These are phyloP conservation scores for Dynastes tityus DNA, from an alignment of 2,888 invertebrate species.

Conservation along the genomic window DNA sequence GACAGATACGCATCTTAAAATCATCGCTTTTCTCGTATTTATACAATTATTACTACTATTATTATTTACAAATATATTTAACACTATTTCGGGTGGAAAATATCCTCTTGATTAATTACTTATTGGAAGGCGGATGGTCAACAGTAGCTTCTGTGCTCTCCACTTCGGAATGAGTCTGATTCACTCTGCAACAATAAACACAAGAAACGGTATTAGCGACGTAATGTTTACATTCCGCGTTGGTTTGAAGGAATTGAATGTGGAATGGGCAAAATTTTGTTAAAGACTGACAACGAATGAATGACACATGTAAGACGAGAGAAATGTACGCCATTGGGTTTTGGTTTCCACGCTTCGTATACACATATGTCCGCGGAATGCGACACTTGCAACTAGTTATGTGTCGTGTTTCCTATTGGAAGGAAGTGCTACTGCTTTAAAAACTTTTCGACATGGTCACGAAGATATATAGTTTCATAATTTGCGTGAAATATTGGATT, in stretches of 20 bases:
- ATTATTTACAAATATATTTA: constrained; percentile 49
- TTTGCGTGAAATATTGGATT: constrained; percentile 44
- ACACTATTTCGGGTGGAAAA: constrained; percentile 47
- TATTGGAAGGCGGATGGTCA: constrained; percentile 49
- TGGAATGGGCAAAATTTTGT: constrained; percentile 50
- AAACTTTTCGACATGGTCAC: constrained; percentile 17
- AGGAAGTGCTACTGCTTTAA: constrained; percentile 48
- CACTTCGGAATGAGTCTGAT: constrained; percentile 33
- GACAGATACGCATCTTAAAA: constrained; percentile 54
- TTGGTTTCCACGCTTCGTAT: constrained; percentile 68
- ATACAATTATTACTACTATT: constrained; percentile 28
- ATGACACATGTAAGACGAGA: constrained; percentile 70
- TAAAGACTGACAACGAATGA: constrained; percentile 65
- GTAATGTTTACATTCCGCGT: constrained; percentile 23
- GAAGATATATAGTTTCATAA: constrained; percentile 42
- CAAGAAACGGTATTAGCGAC: constrained; percentile 20
- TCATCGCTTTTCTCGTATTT: constrained; percentile 53
- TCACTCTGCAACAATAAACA: constrained; percentile 52
- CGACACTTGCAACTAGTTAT: constrained; percentile 68
- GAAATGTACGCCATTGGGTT: constrained; percentile 67
- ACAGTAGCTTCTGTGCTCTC: constrained; percentile 56
- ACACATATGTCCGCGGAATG: constrained; percentile 69
- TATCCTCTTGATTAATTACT: constrained; percentile 36
- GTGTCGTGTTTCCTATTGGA: constrained; percentile 56
- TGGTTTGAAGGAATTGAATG: constrained; percentile 4